These are phyloP conservation scores for Drosophila yooni DNA, from an alignment of 2,888 invertebrate genomes.

Conservation along the genomic window DNA sequence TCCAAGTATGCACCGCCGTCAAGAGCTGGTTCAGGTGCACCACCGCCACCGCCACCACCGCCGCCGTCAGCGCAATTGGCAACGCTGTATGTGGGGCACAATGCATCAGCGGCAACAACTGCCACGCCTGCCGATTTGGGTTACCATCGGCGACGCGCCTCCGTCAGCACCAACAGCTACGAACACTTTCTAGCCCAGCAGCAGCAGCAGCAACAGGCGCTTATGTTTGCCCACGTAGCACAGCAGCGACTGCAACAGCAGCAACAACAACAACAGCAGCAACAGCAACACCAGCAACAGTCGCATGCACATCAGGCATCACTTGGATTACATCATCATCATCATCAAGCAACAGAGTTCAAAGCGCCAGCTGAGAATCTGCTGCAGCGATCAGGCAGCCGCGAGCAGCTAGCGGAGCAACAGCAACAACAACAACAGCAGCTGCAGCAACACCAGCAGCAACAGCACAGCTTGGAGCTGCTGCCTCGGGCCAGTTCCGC, in stretches of 20 bases:
- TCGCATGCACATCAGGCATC: conserved; percentile 47
- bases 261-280: conserved; percentile 54
- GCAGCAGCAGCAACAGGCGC: conserved; percentile 73
- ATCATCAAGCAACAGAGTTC: conserved; percentile 68
- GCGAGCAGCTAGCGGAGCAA: conserved; percentile 71
- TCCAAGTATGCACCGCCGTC: conserved; percentile 56
- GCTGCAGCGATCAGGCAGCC: conserved; percentile 76
- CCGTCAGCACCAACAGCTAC: conserved; percentile 78
- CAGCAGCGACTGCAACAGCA: conserved; percentile 60
- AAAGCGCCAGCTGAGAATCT: conserved; percentile 79
- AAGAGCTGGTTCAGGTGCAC: conserved; percentile 38
- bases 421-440: conserved; percentile 48
- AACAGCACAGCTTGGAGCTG: conserved; percentile 55
- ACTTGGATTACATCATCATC: conserved; percentile 50
- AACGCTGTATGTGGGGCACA: conserved; percentile 54
- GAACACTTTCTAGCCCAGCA: conserved; percentile 81
- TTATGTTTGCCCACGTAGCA: conserved; percentile 71
- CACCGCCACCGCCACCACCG: conserved; percentile 59
- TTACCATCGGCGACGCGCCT: conserved; percentile 79
- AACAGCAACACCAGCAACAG: conserved; percentile 48
- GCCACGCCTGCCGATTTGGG: conserved; percentile 70
- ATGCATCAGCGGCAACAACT: conserved; percentile 39
- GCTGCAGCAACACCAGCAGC: conserved; percentile 39
- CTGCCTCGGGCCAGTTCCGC: conserved; percentile 82
- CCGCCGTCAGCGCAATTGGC: conserved; percentile 61